phyloP scores from a whole-genome alignment of 2,888 invertebrate species.

The Epirrita christyi region DNA sequence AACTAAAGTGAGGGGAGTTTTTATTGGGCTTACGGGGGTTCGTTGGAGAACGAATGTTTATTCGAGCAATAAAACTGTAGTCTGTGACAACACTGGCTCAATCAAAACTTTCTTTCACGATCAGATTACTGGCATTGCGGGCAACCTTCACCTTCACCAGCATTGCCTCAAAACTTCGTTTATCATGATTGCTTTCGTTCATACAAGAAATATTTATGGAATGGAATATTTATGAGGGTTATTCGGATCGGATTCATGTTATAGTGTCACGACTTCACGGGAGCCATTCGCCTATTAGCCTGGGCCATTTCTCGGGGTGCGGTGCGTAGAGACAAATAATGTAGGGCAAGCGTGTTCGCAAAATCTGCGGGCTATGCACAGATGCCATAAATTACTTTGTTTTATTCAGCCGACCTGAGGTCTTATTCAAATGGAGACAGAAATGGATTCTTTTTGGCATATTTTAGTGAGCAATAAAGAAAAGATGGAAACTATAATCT shows the following conservation, averaged over 20 bases:
- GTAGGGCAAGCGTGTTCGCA: constrained; percentile 15
- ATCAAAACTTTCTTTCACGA: constrained; percentile 30
- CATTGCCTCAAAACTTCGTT: constrained; percentile 23
- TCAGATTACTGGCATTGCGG: constrained; percentile 16
- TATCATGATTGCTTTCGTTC: constrained; percentile 29
- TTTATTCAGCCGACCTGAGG: background rate
- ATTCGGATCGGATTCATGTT: constrained; percentile 44
- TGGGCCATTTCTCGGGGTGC: constrained; percentile 13
- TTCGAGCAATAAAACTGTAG: constrained; percentile 66
- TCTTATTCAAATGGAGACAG: too few relatives aligned
- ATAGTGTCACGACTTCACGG: constrained; percentile 46
- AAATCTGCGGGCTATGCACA: constrained; percentile 20
- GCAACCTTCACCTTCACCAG: constrained; percentile 29
- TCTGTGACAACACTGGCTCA: constrained; percentile 52
- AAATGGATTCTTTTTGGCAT: too few relatives aligned
- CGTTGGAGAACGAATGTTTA: constrained; percentile 61
- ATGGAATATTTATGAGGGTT: constrained; percentile 28
- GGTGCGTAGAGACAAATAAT: constrained; percentile 7
- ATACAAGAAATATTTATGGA: constrained; percentile 21
- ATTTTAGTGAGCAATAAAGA: too few relatives aligned
- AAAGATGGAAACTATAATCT: background rate
- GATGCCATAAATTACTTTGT: constrained; percentile 7
- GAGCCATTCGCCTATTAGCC: constrained; percentile 13
- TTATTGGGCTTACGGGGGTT: constrained; percentile 35
- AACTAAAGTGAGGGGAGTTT: constrained; percentile 51